Evolutionary conservation across 2,113 vertebrate genomes (phyloP).

Genomic region (Epinephelus cyanopodus): DNA sequence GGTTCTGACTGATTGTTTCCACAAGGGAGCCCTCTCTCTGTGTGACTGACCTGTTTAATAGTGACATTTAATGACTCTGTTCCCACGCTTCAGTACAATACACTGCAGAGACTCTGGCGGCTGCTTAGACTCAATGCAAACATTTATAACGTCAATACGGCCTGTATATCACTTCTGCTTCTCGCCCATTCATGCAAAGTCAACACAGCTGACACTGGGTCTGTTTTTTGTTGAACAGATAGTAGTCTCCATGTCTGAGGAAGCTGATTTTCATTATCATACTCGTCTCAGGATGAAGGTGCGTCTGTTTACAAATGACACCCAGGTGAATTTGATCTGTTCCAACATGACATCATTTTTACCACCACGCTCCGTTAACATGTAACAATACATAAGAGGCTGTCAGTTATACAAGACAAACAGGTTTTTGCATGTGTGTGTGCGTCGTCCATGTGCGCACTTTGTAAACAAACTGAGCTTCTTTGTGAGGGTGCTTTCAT

Average conservation of each 20-base stretch:
- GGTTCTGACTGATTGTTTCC: conserved; percentile 46
- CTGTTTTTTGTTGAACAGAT: conserved; percentile 15
- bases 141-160: conserved; percentile 38
- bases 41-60: conserved; percentile 56
- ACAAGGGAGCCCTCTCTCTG: conserved; percentile 50
- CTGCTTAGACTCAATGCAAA: conserved; percentile 52
- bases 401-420: conserved; percentile 63
- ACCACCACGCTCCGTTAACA: conserved; percentile 29
- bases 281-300: conserved; percentile 26
- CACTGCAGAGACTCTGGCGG: conserved; percentile 7
- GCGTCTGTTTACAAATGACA: conserved; percentile 37
- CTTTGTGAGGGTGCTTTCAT: conserved; percentile 50
- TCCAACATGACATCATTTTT: conserved; percentile 44
- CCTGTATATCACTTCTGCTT: conserved; percentile 38
- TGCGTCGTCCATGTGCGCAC: conserved; percentile 24
- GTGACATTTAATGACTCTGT: conserved; percentile 53
- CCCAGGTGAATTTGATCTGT: conserved; percentile 50
- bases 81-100: conserved; percentile 64
- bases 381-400: conserved; percentile 35
- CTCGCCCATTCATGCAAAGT: conserved; percentile 55
- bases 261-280: conserved; percentile 38
- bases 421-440: conserved; percentile 51
- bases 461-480: conserved; percentile 46
- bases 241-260: background rate
- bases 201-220: conserved; percentile 45